Conservation (phyloP, 2,797 vertebrate genomes). For the Epinephelus coioides region DNA sequence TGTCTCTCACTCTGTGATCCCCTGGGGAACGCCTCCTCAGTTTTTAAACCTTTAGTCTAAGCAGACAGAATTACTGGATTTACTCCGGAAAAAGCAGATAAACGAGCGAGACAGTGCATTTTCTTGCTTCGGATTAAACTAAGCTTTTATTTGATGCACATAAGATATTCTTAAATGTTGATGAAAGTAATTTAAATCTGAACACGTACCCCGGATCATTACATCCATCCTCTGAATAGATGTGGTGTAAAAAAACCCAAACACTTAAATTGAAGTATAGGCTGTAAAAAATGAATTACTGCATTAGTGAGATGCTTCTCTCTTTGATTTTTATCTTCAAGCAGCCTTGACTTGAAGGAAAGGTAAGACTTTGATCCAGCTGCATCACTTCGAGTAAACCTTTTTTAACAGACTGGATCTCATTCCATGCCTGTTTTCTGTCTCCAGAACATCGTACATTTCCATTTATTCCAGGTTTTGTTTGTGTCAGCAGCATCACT, state of each 20-base stretch:
- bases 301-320: constrained; percentile 51
- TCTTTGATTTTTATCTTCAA: constrained; percentile 86
- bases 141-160: not conserved
- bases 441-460: too few species aligned
- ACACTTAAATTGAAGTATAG: not conserved
- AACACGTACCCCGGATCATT: not conserved
- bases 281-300: constrained; percentile 51
- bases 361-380: constrained; percentile 87
- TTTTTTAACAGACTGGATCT: not conserved
- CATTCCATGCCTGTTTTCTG: constrained; percentile 10
- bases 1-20: not conserved
- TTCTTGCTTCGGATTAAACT: not conserved
- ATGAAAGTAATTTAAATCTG: not conserved
- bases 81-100: not conserved
- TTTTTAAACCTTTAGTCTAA: not conserved
- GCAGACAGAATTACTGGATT: not conserved
- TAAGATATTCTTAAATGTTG: not conserved
- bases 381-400: not conserved
- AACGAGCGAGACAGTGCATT: not conserved
- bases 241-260: not conserved
- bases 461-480: too few species aligned
- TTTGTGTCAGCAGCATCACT: not conserved
- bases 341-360: constrained; percentile 93
- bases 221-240: not conserved
- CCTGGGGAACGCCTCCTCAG: not conserved